Conservation (phyloP, 2,113 vertebrate species). For the Camarhynchus parvulus region DNA sequence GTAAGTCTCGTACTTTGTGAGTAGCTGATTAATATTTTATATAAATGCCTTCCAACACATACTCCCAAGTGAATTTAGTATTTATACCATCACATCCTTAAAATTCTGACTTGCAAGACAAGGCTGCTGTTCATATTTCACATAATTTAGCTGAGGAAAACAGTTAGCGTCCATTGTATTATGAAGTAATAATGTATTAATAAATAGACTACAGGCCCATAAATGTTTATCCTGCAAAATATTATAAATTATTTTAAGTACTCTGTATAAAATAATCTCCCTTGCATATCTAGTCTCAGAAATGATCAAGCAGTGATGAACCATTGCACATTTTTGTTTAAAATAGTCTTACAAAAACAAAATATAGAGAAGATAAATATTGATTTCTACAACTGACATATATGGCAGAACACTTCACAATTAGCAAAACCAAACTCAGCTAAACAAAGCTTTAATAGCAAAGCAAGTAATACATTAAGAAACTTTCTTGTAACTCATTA, state of each 20-base stretch:
- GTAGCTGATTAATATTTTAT: not conserved
- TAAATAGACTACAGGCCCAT: not conserved
- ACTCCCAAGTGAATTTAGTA: not conserved
- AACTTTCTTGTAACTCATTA: not conserved
- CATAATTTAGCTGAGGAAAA: not conserved
- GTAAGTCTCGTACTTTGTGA: not conserved
- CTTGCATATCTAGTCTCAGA: constrained; percentile 3
- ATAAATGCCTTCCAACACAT: not conserved
- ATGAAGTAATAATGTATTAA: not conserved
- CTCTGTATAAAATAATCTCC: not conserved
- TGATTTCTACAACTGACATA: constrained; percentile 1
- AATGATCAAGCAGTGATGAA: not conserved
- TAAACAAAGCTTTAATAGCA: not conserved
- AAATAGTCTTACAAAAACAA: constrained; percentile 26
- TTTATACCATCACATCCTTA: not conserved
- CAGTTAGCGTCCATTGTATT: not conserved
- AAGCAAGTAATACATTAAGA: not conserved
- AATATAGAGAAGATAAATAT: not conserved
- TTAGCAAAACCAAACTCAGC: not conserved
- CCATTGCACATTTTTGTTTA: constrained; percentile 27
- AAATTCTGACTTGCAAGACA: not conserved
- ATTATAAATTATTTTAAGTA: not conserved
- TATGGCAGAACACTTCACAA: constrained; percentile 15
- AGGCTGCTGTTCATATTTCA: not conserved
- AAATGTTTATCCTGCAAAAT: not conserved